phyloP scores from a whole-genome alignment of 2,888 invertebrate genomes.

The Apamea sordens region DNA sequence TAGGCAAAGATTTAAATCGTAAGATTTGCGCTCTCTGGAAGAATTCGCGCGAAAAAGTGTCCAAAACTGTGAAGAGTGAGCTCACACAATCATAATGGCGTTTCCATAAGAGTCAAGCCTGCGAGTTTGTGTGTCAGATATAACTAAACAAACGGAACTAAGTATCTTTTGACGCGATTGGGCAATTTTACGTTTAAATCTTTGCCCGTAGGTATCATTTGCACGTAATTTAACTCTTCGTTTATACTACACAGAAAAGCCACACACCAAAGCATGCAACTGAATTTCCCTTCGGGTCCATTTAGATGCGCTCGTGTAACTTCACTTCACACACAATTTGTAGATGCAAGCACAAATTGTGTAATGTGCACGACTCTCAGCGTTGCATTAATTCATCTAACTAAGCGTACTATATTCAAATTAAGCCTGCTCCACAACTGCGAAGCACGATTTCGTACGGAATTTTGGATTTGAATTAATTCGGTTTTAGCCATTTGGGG shows the following conservation, averaged over 20 bases:
- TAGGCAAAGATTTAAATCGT: too few relatives aligned
- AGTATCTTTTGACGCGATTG: too few relatives aligned
- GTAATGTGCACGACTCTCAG: neutral
- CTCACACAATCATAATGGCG: too few relatives aligned
- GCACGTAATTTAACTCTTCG: neutral
- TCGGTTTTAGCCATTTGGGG: neutral
- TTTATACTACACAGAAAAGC: neutral
- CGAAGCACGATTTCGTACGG: neutral
- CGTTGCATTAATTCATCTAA: constrained; percentile 6
- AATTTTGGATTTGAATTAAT: neutral
- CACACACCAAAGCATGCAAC: neutral
- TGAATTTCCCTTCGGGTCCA: constrained; percentile 29
- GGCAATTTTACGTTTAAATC: neutral
- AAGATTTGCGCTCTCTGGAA: too few relatives aligned
- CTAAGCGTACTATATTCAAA: constrained; percentile 5
- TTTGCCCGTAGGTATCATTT: neutral
- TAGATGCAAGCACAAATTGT: constrained; percentile 12
- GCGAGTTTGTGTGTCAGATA: too few relatives aligned
- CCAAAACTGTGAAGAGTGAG: too few relatives aligned
- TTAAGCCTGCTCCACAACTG: neutral
- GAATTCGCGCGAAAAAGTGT: too few relatives aligned
- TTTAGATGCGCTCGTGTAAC: constrained; percentile 23
- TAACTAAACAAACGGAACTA: too few relatives aligned
- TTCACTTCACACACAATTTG: constrained; percentile 19
- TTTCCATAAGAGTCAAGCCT: too few relatives aligned